A percentile compares a stretch with the other conserved stretches of the same genome.
These are phyloP conservation scores for Zaprionus kolodkinae DNA, from an alignment of 1,140 invertebrate genomes.

Conservation along the genomic window DNA sequence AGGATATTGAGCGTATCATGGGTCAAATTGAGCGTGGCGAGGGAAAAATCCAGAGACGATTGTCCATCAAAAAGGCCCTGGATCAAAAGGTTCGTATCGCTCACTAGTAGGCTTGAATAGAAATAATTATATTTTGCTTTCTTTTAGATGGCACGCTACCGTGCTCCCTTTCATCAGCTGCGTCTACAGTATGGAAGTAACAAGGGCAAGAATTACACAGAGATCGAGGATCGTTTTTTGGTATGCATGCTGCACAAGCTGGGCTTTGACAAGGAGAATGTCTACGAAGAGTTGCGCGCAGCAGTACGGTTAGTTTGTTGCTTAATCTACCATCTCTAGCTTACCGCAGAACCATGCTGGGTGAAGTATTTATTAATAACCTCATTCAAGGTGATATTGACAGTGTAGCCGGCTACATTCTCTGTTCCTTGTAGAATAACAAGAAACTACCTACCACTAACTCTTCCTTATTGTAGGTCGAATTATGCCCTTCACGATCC, in stretches of 20 bases:
- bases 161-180: conserved; percentile 99
- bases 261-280: conserved; percentile 99
- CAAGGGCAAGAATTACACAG: conserved; percentile 99
- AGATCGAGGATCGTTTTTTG: conserved; percentile 99
- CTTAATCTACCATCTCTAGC: too few relatives aligned
- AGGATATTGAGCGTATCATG: conserved; percentile 98
- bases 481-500: too few relatives aligned
- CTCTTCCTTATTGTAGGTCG: too few relatives aligned
- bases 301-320: conserved; percentile 90
- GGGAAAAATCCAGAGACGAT: conserved; percentile 97
- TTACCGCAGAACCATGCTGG: too few relatives aligned
- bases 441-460: too few relatives aligned
- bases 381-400: too few relatives aligned
- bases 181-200: conserved; percentile 98
- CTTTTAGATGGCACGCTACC: conserved; percentile 95
- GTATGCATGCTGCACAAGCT: conserved; percentile 99
- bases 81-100: conserved; percentile 92
- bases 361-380: too few relatives aligned
- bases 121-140: conserved; percentile 29
- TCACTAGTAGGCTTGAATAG: not conserved
- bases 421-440: too few relatives aligned
- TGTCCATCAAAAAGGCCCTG: conserved; percentile 98
- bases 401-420: too few relatives aligned
- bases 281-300: conserved; percentile 98
- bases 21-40: conserved; percentile 99